phyloP scores from a whole-genome alignment of 2,888 invertebrate genomes.

The Dolichopus griseipennis region DNA sequence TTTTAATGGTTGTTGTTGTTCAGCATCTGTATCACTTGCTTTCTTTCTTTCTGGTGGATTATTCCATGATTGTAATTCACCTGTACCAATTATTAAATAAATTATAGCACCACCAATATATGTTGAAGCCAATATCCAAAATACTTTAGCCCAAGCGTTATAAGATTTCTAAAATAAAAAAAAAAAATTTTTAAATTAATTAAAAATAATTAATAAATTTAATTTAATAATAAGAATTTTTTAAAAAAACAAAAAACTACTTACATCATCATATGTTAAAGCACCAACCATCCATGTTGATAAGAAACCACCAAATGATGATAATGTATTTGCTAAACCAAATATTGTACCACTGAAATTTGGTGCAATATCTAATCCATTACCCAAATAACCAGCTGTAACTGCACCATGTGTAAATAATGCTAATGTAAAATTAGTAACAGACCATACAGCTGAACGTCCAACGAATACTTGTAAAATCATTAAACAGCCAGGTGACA shows the following conservation, averaged over 20 bases:
- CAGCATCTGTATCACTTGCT: slow-evolving; percentile 28
- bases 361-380: slow-evolving; percentile 79
- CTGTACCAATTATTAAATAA: slow-evolving; percentile 54
- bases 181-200: slow-evolving; percentile 5
- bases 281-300: slow-evolving; percentile 74
- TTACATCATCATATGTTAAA: slow-evolving; percentile 62
- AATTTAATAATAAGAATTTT: slow-evolving; percentile 2
- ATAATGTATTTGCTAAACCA: slow-evolving; percentile 78
- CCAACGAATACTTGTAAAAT: slow-evolving; percentile 63
- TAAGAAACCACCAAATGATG: slow-evolving; percentile 72
- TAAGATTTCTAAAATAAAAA: slow-evolving; percentile 55
- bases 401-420: slow-evolving; percentile 78
- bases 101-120: slow-evolving; percentile 57
- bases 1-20: slow-evolving; percentile 43
- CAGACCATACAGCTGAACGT: slow-evolving; percentile 59
- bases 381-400: slow-evolving; percentile 76
- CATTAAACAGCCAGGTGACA: slow-evolving; percentile 64
- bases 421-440: slow-evolving; percentile 68
- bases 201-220: too few relatives aligned
- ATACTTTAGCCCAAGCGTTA: slow-evolving; percentile 70
- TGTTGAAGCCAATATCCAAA: slow-evolving; percentile 66
- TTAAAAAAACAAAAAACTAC: slow-evolving; percentile 27
- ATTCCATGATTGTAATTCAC: slow-evolving; percentile 53
- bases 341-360: slow-evolving; percentile 83
- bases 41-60: slow-evolving; percentile 38